Evolutionary conservation across 1,140 invertebrate genomes (phyloP), one percentile per base, ranked within the genome.

Genomic region (Vanessa atalanta): DNA sequence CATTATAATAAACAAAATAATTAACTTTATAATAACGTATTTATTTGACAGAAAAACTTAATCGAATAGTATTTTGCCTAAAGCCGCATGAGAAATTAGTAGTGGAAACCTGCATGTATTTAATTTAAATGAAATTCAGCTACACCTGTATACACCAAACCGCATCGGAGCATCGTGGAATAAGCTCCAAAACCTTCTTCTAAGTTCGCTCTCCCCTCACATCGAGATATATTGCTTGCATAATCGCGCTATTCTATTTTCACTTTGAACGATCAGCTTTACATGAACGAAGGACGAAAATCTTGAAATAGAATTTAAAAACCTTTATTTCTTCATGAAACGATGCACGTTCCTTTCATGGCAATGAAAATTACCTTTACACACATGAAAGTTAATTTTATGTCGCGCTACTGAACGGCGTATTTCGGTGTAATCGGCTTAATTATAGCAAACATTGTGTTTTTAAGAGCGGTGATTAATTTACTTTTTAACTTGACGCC

Each of bases 271-370:
- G 16, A 11, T n/a, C 4, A 55, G n/a, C 16, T 11, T 55, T n/a
- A 55, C 20, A 57, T 57, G 50, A 26, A 57, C 23, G 20, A 13
- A 9, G 48, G 14, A n/a, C 26, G 47, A 63, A 67, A 75, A 71
- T 75, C 65, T 68, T 72, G 47, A 75, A 64, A 70, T 12, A 43
- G 51, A 47, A 47, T 60, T 50, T 8, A 73, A 67, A 76, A 79
- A 77, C 73, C 78, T 76, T 50, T 50, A 43, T 43, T 76, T 72
- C 73, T 72, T 79, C 65, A 77, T 72, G 77, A 76, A 68, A 64
- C 43, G 47, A 23, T 74, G 53, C 63, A 23, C 26, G 61, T 20
- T n/a, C 76, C 65, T 79, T 69, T 77, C 69, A 80, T 70, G 68
- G 65, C 76, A 79, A 75, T 77, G 70, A 57, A 64, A 73, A 76